Evolutionary conservation across 2,797 vertebrate species (phyloP).

Genomic region (Gobio occitaniae): DNA sequence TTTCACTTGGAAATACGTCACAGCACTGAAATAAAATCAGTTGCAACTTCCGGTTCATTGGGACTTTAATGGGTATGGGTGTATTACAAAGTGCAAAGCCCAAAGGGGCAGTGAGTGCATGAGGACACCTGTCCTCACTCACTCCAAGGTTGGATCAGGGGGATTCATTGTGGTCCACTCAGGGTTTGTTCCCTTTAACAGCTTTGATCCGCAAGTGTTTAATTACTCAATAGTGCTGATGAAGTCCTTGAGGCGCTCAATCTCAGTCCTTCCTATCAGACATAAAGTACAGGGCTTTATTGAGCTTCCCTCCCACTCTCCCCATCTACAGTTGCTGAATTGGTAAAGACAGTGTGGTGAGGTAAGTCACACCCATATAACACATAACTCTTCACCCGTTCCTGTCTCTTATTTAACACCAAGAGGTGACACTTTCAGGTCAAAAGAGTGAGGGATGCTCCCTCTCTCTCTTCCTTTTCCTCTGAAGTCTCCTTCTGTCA

Average conservation of each 20-base stretch:
- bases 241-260: conserved; percentile 67
- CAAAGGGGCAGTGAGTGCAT: conserved; percentile 24
- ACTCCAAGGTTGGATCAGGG: conserved; percentile 42
- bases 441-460: conserved; percentile 42
- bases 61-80: not conserved
- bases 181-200: conserved; percentile 74
- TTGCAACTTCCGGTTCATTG: no score
- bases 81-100: conserved; percentile 16
- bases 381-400: conserved; percentile 32
- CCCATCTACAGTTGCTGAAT: conserved; percentile 40
- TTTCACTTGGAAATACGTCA: no score
- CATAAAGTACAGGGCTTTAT: conserved; percentile 32
- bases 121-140: conserved; percentile 2
- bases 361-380: conserved; percentile 41
- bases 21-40: no score
- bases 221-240: conserved; percentile 75
- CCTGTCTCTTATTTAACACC: conserved; percentile 39
- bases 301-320: conserved; percentile 19
- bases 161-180: conserved; percentile 59
- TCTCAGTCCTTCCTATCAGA: conserved; percentile 57
- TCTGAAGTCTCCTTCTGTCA: conserved; percentile 48
- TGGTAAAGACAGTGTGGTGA: conserved; percentile 34
- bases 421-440: conserved; percentile 55
- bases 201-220: conserved; percentile 78
- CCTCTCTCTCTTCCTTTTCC: conserved; percentile 27